Base-by-base conservation (phyloP, 1,140 invertebrate genomes). In the Melitaea cinxia region DNA sequence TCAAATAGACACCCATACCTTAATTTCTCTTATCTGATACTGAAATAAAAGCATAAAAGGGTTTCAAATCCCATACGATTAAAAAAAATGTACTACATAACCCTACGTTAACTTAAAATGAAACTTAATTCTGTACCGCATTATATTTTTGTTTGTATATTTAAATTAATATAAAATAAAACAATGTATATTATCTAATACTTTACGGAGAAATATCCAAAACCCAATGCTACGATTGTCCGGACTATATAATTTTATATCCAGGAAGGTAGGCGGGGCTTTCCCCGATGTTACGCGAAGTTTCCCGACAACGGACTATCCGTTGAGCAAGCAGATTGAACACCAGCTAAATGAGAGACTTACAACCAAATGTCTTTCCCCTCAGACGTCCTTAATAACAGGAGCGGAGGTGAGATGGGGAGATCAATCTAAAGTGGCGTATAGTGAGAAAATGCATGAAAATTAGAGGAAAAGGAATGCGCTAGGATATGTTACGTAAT, bases 401-500 rank as follows among this genome's bases (percentile, higher is more conserved):
- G n/a, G 24, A 17, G 1, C 3, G 3, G 23, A 61, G 58, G 66
- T 47, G 39, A 26, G 71, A 9, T 45, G 24, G 61, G 77, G 21
- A 68, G 84, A 23, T 82, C 82, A 64, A 9, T 0, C 5, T 19
- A 72, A 45, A 68, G 3, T 78, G 74, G 80, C 47, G 9, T 14
- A 42, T 33, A 70, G 60, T 42, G 73, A 79, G 82, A 82, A 84
- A 84, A 84, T 83, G 75, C 70, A 76, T 78, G 75, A 61, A 78
- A 75, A 78, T 72, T 63, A 72, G 72, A 75, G 77, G 76, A 72
- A 66, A 77, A 82, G 80, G 80, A 87, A 78, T 78, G 72, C 71
- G 73, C 56, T 82, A 89, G 84, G 85, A 86, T 77, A 69, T 64
- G 75, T 88, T 88, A 88, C 85, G 85, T 88, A 88, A 89, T 77